Evolutionary conservation across 2,888 invertebrate species (phyloP).

Genomic region (Loripinus fragilis): DNA sequence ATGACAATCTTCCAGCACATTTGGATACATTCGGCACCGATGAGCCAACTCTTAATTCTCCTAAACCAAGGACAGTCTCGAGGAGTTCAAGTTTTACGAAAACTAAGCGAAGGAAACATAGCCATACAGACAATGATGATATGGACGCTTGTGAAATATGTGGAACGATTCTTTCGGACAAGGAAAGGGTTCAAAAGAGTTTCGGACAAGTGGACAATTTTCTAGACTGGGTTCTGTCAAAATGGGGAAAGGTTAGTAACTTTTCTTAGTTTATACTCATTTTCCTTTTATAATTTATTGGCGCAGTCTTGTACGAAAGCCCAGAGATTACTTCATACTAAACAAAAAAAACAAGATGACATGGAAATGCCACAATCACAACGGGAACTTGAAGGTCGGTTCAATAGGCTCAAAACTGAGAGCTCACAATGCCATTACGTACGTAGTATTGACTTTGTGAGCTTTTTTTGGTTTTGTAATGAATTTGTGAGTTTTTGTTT

Average conservation of each 20-base stretch:
- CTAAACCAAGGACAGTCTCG: conserved; percentile 19
- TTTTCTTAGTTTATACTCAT: no score
- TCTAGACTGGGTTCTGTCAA: conserved; percentile 59
- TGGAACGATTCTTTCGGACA: conserved; percentile 46
- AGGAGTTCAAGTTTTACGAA: conserved; percentile 13
- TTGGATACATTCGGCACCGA: conserved; percentile 50
- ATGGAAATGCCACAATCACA: no score
- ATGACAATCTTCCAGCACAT: conserved; percentile 43
- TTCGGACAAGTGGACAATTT: conserved; percentile 58
- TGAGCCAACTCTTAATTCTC: conserved; percentile 7
- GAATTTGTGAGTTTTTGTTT: no score
- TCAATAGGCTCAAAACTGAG: no score
- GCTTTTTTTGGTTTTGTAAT: no score
- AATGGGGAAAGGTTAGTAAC: conserved; percentile 57
- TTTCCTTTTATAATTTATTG: no score
- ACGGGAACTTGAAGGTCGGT: no score
- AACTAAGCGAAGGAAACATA: conserved; percentile 32
- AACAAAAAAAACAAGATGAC: no score
- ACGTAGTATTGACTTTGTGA: no score
- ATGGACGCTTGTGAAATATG: conserved; percentile 49
- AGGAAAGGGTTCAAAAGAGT: conserved; percentile 35
- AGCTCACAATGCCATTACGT: no score
- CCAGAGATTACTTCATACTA: no score
- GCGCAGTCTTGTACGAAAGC: no score
- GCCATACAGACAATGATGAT: conserved; percentile 24